A percentile compares a stretch with the other conserved stretches of the same genome.
These are phyloP conservation scores for Pristiophorus japonicus DNA, from an alignment of 2,113 vertebrate species.

Conservation along the genomic window DNA sequence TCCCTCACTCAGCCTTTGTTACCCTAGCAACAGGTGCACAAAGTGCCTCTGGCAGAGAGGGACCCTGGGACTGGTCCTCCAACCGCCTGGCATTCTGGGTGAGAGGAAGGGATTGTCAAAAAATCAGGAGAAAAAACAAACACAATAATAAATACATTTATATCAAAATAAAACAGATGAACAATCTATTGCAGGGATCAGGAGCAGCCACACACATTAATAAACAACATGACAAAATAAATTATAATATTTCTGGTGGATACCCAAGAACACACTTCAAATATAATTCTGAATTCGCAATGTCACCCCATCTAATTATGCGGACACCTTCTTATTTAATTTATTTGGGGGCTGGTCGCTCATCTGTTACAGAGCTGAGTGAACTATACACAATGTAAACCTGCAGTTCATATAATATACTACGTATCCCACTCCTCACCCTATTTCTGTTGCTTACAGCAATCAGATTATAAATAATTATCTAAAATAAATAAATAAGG, in stretches of 20 bases:
- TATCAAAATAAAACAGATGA: not conserved
- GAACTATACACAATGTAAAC: not conserved
- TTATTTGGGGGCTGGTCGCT: constrained; percentile 4
- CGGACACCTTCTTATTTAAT: constrained; percentile 17
- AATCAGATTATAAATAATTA: constrained; percentile 30
- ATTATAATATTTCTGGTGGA: constrained; percentile 11
- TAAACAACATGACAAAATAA: constrained; percentile 23
- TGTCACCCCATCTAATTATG: constrained; percentile 9
- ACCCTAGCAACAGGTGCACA: not conserved
- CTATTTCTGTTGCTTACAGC: not conserved
- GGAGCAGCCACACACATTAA: not conserved
- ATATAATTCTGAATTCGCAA: not conserved
- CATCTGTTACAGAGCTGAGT: constrained; percentile 6
- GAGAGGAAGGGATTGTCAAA: not conserved
- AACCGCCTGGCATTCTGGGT: not conserved
- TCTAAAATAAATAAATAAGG: constrained; percentile 1
- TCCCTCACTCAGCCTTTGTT: too few relatives aligned
- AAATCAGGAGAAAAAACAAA: not conserved
- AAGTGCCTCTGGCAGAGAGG: not conserved
- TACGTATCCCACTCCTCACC: not conserved
- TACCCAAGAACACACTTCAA: constrained; percentile 26
- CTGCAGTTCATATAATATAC: not conserved
- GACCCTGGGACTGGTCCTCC: not conserved
- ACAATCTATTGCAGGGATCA: not conserved
- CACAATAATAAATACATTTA: not conserved